Evolutionary conservation across 2,797 vertebrate genomes (phyloP), one percentile per base, ranked within the genome.

Genomic region (Parambassis ranga): DNA sequence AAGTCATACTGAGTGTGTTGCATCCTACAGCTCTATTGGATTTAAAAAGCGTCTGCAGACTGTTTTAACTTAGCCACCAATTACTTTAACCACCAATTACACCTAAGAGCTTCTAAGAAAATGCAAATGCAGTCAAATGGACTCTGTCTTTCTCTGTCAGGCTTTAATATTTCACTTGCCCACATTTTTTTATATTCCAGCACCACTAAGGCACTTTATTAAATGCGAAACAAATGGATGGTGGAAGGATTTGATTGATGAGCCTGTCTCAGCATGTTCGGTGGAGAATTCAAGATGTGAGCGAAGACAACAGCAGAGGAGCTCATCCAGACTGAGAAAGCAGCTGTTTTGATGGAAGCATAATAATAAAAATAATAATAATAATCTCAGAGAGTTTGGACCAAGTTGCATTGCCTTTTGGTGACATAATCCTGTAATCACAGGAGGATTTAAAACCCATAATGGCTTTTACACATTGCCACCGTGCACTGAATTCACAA

Each of bases 391-490:
- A 64, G 53, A 81, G 47, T 75, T 57, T 69, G 57, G 53, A 62
- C 83, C 26, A 1, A 27, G 55, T 57, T 65, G 44, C 43, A 24
- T 48, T 13, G 2, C 64, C 64, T 32, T 71, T 72, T 75, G 53
- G 27, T 68, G 59, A 70, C 57, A 44, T 65, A 53, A n/a, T n/a
- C n/a, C n/a, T n/a, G n/a, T n/a, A n/a, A 77, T 82, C 78, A 51
- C 39, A 67, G 58, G 41, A 36, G 55, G 77, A 77, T 81, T 76
- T 74, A 65, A 72, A 83, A 58, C 64, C 44, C 42, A 62, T 50
- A 47, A 46, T 20, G 50, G 32, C 47, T 22, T 27, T 46, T 3
- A 18, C 41, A 52, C 16, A 16, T 63, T 33, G 51, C 13, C 1
- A 46, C 18, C 44, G 50, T 27, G 57, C 37, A 8, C 23, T 52